Conservation (phyloP, 2,888 invertebrate genomes). For the Kuschelorhynchus macadamiae region DNA sequence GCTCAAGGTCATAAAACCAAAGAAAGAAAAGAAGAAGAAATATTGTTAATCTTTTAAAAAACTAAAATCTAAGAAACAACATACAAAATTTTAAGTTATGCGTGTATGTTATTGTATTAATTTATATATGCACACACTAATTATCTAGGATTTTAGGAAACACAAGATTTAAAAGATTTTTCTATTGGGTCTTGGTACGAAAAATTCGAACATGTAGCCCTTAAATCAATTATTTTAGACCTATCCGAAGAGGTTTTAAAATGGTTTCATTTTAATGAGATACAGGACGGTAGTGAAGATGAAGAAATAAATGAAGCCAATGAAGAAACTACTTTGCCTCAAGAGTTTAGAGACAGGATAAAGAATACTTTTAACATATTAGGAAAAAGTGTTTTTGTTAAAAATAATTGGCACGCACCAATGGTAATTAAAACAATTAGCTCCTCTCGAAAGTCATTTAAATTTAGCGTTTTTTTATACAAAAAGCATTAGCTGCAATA, state of each 20-base stretch:
- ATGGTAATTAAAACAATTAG: constrained; percentile 51
- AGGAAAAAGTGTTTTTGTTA: constrained; percentile 62
- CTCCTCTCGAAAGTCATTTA: background rate
- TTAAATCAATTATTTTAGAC: constrained; percentile 61
- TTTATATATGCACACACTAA: background rate
- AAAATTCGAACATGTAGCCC: constrained; percentile 59
- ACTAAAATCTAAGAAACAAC: no score
- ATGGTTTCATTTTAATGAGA: constrained; percentile 55
- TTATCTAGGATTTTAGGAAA: constrained; percentile 55
- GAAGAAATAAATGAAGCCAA: constrained; percentile 19
- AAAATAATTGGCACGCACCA: constrained; percentile 67
- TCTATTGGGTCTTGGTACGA: constrained; percentile 64
- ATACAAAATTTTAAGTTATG: background rate
- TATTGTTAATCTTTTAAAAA: no score
- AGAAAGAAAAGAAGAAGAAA: no score
- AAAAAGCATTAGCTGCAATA: no score
- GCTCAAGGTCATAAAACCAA: no score
- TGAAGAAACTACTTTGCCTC: constrained; percentile 38
- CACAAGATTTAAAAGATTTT: constrained; percentile 63
- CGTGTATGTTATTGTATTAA: no score
- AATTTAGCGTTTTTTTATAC: no score
- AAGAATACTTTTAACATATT: constrained; percentile 61
- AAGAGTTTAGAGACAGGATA: constrained; percentile 53
- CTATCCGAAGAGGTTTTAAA: constrained; percentile 59
- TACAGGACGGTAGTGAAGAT: constrained; percentile 53